phyloP scores from a whole-genome alignment of 2,113 vertebrate species.

The Pseudolaguvia tuberculata region DNA sequence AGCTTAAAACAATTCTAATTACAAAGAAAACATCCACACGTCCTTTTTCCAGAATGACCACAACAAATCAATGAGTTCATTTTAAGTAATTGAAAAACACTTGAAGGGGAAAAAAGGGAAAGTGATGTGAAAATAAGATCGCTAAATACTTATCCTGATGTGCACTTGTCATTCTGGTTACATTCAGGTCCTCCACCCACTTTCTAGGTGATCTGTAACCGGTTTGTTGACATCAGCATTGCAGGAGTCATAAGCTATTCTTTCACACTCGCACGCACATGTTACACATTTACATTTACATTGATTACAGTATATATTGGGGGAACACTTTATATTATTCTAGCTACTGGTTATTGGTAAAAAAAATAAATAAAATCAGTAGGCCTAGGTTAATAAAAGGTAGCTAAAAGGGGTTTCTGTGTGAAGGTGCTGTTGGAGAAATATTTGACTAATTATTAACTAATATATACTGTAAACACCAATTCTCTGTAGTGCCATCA shows the following conservation, averaged over 20 bases:
- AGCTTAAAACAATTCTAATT: not conserved
- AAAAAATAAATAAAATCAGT: too few relatives aligned
- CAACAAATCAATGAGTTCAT: not conserved
- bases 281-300: too few relatives aligned
- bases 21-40: not conserved
- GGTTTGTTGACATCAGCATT: slow-evolving; percentile 15
- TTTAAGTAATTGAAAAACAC: not conserved
- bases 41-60: not conserved
- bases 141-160: not conserved
- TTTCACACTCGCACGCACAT: not conserved
- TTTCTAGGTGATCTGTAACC: slow-evolving; percentile 14
- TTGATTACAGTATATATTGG: not conserved
- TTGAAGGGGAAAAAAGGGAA: not conserved
- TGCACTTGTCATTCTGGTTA: slow-evolving; percentile 21
- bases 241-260: not conserved
- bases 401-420: not conserved
- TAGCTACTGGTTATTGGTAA: too few relatives aligned
- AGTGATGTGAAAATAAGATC: not conserved
- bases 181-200: slow-evolving; percentile 7
- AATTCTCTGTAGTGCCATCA: not conserved
- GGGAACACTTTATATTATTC: not conserved
- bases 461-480: not conserved
- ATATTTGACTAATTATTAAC: not conserved
- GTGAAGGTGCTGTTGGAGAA: not conserved
- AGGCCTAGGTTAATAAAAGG: too few relatives aligned